phyloP scores from a whole-genome alignment of 64 coral and sea anemone species.

The Orbicella faveolata region DNA sequence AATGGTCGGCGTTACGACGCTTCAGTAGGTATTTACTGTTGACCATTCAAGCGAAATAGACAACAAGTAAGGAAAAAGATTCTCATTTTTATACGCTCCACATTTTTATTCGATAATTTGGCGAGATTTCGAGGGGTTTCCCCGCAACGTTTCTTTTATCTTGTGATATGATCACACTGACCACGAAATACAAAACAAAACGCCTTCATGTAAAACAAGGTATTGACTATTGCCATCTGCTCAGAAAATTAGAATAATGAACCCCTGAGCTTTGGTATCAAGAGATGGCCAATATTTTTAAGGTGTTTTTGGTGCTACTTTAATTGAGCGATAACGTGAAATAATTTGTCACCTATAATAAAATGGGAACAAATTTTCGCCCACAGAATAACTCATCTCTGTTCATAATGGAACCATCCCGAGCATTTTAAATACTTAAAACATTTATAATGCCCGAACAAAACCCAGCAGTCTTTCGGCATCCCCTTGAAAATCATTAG shows the following conservation, averaged over 20 bases:
- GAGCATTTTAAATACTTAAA: not conserved
- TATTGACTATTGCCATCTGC: not conserved
- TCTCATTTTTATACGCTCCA: too few species aligned
- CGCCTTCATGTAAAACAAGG: not conserved
- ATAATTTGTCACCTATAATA: not conserved
- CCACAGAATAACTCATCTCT: not conserved
- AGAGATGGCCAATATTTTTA: not conserved
- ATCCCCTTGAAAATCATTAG: not conserved
- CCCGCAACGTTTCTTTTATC: not conserved
- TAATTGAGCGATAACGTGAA: not conserved
- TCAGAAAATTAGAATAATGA: slow-evolving; percentile 6
- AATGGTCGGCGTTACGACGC: slow-evolving; percentile 26
- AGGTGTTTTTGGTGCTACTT: not conserved
- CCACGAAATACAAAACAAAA: not conserved
- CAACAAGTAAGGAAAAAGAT: too few species aligned
- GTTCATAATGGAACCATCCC: not conserved
- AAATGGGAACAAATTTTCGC: not conserved
- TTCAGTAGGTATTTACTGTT: not conserved
- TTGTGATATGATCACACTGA: too few species aligned
- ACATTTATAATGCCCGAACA: not conserved
- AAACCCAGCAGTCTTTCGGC: not conserved
- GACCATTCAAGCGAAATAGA: not conserved
- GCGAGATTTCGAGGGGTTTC: not conserved
- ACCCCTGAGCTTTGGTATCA: not conserved
- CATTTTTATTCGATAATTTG: too few species aligned